These are phyloP conservation scores for Steatocranus sp. DNA, from an alignment of 2,797 vertebrate genomes.

Conservation along the genomic window DNA sequence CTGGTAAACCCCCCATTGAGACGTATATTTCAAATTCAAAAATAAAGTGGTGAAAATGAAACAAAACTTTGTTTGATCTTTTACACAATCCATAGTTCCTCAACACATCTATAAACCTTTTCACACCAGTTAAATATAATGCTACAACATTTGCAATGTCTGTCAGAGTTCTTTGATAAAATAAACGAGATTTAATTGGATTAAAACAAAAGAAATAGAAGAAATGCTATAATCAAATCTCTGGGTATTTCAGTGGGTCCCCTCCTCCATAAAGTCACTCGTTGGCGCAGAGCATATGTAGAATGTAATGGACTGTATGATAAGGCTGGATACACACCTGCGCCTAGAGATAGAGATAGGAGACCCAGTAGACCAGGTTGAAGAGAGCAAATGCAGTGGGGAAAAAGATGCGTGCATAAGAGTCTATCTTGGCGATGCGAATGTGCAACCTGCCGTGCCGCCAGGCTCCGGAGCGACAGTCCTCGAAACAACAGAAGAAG, in stretches of 20 bases:
- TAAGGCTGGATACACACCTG: conserved; percentile 38
- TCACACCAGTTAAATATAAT: conserved; percentile 61
- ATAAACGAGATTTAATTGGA: conserved; percentile 29
- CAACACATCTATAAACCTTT: conserved; percentile 32
- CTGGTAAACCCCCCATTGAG: background rate
- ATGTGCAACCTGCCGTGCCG: conserved; percentile 96
- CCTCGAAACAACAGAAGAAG: conserved; percentile 99
- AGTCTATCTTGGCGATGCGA: conserved; percentile 97
- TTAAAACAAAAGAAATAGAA: conserved; percentile 22
- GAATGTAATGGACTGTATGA: conserved; percentile 39
- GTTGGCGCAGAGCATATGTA: conserved; percentile 50
- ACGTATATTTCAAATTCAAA: background rate
- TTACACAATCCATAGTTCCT: conserved; percentile 38
- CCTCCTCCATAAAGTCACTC: conserved; percentile 53
- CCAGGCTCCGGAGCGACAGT: conserved; percentile 97
- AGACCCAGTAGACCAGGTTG: conserved; percentile 98
- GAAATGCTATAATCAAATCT: conserved; percentile 35
- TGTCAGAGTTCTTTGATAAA: conserved; percentile 36
- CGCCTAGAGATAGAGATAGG: conserved; percentile 93
- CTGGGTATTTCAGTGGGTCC: conserved; percentile 46
- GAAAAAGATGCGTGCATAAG: conserved; percentile 96
- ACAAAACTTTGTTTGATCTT: background rate
- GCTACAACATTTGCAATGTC: conserved; percentile 79
- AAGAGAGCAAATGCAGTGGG: conserved; percentile 97
- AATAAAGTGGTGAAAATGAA: conserved; percentile 9